phyloP scores from a whole-genome alignment of 2,113 vertebrate genomes.

The Podarcis raffonei region DNA sequence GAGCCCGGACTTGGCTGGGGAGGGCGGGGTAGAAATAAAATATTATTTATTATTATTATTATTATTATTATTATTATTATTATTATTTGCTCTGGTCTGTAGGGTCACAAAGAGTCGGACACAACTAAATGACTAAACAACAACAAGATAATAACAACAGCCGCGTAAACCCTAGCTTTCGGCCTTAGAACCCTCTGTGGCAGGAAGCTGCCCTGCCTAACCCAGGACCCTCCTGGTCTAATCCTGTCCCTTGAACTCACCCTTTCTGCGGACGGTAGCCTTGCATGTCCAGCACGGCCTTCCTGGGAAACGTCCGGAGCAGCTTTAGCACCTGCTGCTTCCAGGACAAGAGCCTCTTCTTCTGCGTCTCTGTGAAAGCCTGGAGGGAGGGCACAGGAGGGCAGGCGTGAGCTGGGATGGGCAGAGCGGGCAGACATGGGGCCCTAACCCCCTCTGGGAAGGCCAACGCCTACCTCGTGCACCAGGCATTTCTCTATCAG shows the following conservation, averaged over 20 bases:
- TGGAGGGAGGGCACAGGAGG: constrained; percentile 37
- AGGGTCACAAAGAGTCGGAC: too few species aligned
- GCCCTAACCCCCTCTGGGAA: fast-evolving
- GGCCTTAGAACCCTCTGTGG: too few species aligned
- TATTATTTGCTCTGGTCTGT: too few species aligned
- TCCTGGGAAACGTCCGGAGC: constrained; percentile 90
- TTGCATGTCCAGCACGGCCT: constrained; percentile 89
- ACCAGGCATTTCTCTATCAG: constrained; percentile 93
- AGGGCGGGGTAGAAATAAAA: too few species aligned
- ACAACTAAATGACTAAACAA: too few species aligned
- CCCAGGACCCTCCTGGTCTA: not conserved
- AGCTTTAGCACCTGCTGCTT: constrained; percentile 96
- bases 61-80: too few species aligned
- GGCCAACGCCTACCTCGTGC: constrained; percentile 81
- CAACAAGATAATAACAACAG: too few species aligned
- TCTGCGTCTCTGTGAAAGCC: constrained; percentile 95
- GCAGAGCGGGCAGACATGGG: fast-evolving
- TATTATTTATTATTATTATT: too few species aligned
- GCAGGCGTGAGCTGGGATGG: not conserved
- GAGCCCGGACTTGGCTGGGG: too few species aligned
- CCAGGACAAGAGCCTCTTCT: constrained; percentile 91
- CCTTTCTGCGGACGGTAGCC: constrained; percentile 92
- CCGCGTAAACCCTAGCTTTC: too few species aligned
- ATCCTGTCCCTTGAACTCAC: constrained; percentile 58
- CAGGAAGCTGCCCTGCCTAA: too few species aligned